Base-by-base conservation (phyloP, 2,888 invertebrate species). In the Sceliomorpha sp. region DNA sequence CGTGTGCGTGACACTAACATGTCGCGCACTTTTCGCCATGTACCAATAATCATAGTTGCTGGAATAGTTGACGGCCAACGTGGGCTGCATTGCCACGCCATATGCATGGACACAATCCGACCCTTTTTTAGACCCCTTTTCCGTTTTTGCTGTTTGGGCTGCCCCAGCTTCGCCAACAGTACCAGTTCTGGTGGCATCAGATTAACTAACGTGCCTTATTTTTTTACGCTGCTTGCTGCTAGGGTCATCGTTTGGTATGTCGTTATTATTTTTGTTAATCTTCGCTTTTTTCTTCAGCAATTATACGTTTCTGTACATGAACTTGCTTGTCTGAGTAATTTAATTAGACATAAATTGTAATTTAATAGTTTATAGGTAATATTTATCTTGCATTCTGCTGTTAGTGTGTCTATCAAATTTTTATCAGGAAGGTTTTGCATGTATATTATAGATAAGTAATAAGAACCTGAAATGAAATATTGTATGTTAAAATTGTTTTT, bases 21-120 rank as follows among this genome's bases (percentile, higher is more conserved):
- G 4, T 12, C 5, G 10, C 12, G 9, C 12, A n/a, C 3, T 6
- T 1, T 39, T 39, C n/a, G 20, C 2, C 3, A 32, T 45, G 45
- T 39, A 55, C 62, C 68, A 62, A 68, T 56, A 56, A 68, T 48
- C 50, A 63, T 71, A 50, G 62, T 77, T 76, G 74, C 72, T 51
- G 70, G 75, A 74, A 76, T 74, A 77, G 71, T 75, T 72, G 63
- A 64, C 20, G 34, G 24, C 20, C 5, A 20, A 20, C n/a, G 20
- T 5, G 20, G 5, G 20, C 20, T 48, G 13, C 24, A 15, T 39
- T 15, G 47, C 37, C 44, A 53, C 51, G 51, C 51, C 31, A 45
- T 27, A 32, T 31, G 39, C 47, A 10, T 29, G 29, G 13, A 60
- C 42, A 6, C 13, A 15, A 31, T 20, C 39, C 37, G 63, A 60